phyloP scores from a whole-genome alignment of 1,140 invertebrate species.

The Pantala flavescens region DNA sequence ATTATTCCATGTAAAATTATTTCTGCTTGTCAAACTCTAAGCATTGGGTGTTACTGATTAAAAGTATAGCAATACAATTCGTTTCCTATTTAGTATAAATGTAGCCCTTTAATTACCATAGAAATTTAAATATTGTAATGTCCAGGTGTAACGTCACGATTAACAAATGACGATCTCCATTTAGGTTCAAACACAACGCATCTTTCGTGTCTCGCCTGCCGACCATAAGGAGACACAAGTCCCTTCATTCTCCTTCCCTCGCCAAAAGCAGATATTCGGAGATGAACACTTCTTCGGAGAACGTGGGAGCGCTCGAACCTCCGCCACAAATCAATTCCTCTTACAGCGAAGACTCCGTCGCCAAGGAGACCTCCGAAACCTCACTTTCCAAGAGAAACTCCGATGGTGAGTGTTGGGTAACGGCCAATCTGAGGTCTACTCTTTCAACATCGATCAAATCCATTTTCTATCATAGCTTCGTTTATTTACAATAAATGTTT shows the following conservation, averaged over 20 bases:
- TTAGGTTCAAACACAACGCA: constrained; percentile 82
- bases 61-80: too few species aligned
- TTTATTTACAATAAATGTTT: too few species aligned
- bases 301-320: constrained; percentile 34
- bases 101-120: too few species aligned
- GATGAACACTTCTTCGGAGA: constrained; percentile 58
- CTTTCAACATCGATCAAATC: too few species aligned
- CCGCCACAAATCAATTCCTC: constrained; percentile 50
- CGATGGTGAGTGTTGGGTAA: constrained; percentile 52
- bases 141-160: too few species aligned
- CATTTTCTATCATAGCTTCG: too few species aligned
- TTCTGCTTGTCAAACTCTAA: too few species aligned
- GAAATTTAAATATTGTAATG: too few species aligned
- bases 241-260: constrained; percentile 54
- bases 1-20: too few species aligned
- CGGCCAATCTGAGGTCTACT: too few species aligned
- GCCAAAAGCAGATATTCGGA: constrained; percentile 47
- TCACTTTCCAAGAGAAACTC: constrained; percentile 68
- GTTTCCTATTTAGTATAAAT: too few species aligned
- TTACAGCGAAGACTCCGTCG: constrained; percentile 64
- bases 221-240: constrained; percentile 71
- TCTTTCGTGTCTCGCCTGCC: constrained; percentile 79
- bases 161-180: constrained; percentile 32
- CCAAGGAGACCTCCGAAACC: constrained; percentile 42
- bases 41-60: too few species aligned